These are phyloP conservation scores for Labeo catla DNA, from an alignment of 2,113 vertebrate genomes.

Conservation along the genomic window DNA sequence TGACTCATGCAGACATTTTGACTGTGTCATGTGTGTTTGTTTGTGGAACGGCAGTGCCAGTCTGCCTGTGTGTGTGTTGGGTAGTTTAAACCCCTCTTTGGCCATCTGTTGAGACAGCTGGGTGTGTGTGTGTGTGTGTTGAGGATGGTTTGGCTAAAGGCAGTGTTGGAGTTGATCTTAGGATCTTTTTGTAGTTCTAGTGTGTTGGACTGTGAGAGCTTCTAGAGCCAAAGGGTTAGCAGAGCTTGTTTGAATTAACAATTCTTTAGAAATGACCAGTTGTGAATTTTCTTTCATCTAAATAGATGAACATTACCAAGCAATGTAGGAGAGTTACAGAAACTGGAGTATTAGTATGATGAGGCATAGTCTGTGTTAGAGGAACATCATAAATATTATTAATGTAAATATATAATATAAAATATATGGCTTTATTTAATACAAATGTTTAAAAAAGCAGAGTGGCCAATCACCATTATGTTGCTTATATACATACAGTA, in stretches of 20 bases:
- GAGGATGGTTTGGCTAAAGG: neutral
- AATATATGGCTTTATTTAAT: neutral
- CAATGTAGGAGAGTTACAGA: neutral
- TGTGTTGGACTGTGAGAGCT: neutral
- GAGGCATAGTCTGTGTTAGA: neutral
- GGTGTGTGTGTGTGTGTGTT: conserved; percentile 19
- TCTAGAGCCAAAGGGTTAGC: neutral
- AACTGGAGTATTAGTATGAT: neutral
- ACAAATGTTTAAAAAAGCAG: neutral
- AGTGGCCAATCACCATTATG: no score
- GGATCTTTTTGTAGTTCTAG: conserved; percentile 4
- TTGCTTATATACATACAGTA: neutral
- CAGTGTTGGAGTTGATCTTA: neutral
- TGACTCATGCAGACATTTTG: neutral
- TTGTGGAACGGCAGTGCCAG: neutral
- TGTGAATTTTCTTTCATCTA: neutral
- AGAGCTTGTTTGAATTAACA: neutral
- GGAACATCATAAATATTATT: neutral
- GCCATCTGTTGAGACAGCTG: conserved; percentile 60
- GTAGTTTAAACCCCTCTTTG: conserved; percentile 32
- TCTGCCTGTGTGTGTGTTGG: neutral
- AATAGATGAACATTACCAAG: neutral
- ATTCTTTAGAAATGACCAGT: neutral
- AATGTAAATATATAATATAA: neutral
- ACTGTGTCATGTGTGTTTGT: conserved; percentile 14